Percentiles rank a stretch among this genome's conserved stretches.
Evolutionary conservation across 2,113 vertebrate species (phyloP).

Genomic region (Progne subis): DNA sequence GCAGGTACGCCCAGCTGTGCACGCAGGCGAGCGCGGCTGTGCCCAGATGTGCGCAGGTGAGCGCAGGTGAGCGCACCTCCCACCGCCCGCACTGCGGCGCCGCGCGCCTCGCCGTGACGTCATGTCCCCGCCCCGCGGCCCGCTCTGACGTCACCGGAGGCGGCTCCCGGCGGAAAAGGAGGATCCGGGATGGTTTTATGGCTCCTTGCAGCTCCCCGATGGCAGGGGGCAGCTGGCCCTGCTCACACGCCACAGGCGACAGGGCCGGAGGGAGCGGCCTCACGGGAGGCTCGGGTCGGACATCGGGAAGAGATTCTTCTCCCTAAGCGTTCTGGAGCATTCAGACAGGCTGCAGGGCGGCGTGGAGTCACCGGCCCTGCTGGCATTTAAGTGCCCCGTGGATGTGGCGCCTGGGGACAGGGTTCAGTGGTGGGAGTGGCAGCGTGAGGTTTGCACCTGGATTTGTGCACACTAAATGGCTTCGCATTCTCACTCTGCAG

Average conservation of each 20-base stretch:
- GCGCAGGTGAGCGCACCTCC: not conserved
- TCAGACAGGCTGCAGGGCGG: not conserved
- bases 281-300: not conserved
- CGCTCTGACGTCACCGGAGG: not conserved
- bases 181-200: fast-evolving
- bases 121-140: not conserved
- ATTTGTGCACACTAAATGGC: not conserved
- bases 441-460: too few species aligned
- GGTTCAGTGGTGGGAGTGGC: too few species aligned
- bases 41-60: not conserved
- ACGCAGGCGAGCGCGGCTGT: not conserved
- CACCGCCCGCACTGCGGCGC: not conserved
- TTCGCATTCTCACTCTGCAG: too few species aligned
- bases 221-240: fast-evolving
- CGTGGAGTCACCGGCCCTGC: not conserved
- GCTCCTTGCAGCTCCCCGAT: fast-evolving
- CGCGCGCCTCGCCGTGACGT: not conserved
- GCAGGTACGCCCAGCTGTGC: not conserved
- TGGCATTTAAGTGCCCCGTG: not conserved
- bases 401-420: not conserved
- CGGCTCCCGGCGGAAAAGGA: not conserved
- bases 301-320: not conserved
- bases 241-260: not conserved
- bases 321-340: too few species aligned
- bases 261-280: not conserved